Conservation (phyloP, 2,888 invertebrate genomes). For the Lithophane leautieri region DNA sequence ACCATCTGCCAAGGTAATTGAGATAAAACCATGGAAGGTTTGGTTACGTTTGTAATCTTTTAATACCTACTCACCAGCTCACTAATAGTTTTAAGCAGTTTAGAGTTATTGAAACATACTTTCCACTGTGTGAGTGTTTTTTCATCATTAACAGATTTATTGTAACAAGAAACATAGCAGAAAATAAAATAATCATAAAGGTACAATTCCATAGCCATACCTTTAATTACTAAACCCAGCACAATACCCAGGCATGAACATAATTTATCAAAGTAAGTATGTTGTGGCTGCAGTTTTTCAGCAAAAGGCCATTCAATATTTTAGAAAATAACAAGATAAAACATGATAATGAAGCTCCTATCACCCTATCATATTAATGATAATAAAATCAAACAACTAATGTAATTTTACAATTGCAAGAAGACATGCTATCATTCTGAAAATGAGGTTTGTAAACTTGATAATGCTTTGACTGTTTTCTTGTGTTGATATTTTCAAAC, state of each 20-base stretch:
- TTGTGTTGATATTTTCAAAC: conserved; percentile 19
- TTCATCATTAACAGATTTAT: too few relatives aligned
- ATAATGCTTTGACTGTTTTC: conserved; percentile 19
- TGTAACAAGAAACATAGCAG: background rate
- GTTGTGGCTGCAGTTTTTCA: background rate
- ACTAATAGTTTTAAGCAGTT: background rate
- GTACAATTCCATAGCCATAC: too few relatives aligned
- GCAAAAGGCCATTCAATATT: background rate
- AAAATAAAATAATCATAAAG: background rate
- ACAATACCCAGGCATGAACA: background rate
- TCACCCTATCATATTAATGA: conserved; percentile 21
- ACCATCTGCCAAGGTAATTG: conserved; percentile 62
- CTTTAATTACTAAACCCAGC: background rate
- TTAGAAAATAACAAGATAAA: conserved; percentile 25
- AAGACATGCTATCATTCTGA: conserved; percentile 26
- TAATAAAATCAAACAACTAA: conserved; percentile 25
- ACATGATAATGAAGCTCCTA: conserved; percentile 19
- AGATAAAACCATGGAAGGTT: conserved; percentile 58
- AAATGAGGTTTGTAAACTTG: conserved; percentile 25
- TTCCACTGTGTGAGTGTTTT: too few relatives aligned
- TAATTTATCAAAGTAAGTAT: conserved; percentile 8
- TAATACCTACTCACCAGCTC: conserved; percentile 25
- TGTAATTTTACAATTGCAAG: conserved; percentile 18
- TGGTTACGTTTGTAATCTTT: conserved; percentile 40
- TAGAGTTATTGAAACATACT: background rate